Conservation (phyloP, 1,140 invertebrate genomes). For the Propsilocerus akamusi region DNA sequence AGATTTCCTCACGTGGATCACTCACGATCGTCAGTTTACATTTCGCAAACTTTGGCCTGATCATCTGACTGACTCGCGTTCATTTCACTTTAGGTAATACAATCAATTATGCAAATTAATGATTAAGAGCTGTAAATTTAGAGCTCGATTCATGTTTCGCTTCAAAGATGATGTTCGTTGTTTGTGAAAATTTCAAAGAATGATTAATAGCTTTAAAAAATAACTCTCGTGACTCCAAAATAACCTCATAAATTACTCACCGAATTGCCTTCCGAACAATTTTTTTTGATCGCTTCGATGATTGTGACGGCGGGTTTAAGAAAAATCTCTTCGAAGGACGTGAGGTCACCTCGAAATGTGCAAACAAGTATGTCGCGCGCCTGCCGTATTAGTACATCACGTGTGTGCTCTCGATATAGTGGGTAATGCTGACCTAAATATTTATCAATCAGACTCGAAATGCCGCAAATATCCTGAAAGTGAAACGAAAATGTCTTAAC, state of each 20-base stretch:
- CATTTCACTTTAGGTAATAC: too few species aligned
- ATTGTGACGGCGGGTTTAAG: slow-evolving; percentile 38
- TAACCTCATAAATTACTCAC: slow-evolving; percentile 13
- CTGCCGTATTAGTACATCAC: slow-evolving; percentile 39
- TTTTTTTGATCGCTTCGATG: slow-evolving; percentile 26
- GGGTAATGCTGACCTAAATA: slow-evolving; percentile 38
- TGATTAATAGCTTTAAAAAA: neutral
- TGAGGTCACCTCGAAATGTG: slow-evolving; percentile 39
- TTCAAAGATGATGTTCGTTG: neutral
- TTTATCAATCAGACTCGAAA: slow-evolving; percentile 35
- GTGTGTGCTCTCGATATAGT: slow-evolving; percentile 32
- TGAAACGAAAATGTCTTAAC: too few species aligned
- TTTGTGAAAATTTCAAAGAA: slow-evolving; percentile 1
- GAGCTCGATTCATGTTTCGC: neutral
- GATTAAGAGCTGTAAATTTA: too few species aligned
- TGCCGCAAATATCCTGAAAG: slow-evolving; percentile 31
- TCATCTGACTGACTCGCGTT: too few species aligned
- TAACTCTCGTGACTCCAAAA: neutral
- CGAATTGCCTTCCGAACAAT: slow-evolving; percentile 13
- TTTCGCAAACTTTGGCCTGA: too few species aligned
- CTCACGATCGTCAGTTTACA: too few species aligned
- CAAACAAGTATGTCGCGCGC: slow-evolving; percentile 44
- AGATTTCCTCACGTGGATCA: too few species aligned
- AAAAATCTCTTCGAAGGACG: slow-evolving; percentile 39
- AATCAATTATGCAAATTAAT: too few species aligned